These are phyloP conservation scores for Mohoua ochrocephala DNA, from an alignment of 2,113 vertebrate species.

Conservation along the genomic window DNA sequence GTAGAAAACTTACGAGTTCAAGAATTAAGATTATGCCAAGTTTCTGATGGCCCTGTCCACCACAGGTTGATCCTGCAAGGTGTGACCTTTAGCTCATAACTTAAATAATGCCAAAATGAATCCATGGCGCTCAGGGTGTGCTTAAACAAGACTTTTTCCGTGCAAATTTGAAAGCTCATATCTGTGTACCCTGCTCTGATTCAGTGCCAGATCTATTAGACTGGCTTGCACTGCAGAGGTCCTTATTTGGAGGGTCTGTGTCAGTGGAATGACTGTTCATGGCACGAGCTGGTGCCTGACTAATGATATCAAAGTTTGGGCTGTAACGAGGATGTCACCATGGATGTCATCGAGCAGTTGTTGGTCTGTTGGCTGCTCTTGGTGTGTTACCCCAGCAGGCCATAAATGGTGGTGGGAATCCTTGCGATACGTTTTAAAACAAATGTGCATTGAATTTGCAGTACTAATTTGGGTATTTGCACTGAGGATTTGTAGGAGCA, in stretches of 20 bases:
- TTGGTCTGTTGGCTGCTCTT: not conserved
- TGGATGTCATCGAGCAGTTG: not conserved
- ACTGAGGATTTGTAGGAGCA: slow-evolving; percentile 1
- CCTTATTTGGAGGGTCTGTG: slow-evolving; percentile 8
- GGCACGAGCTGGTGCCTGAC: not conserved
- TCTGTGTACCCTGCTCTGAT: not conserved
- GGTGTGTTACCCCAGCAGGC: not conserved
- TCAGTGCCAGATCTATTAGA: not conserved
- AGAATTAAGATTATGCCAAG: not conserved
- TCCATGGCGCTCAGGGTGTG: not conserved
- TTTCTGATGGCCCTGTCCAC: not conserved
- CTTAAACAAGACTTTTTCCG: not conserved
- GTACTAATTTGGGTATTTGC: slow-evolving; percentile 42
- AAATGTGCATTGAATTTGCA: slow-evolving; percentile 26
- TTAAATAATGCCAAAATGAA: not conserved
- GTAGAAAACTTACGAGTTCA: not conserved
- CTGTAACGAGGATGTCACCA: not conserved
- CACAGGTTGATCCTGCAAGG: not conserved
- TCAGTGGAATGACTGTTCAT: not conserved
- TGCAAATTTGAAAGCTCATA: not conserved
- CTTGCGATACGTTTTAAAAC: not conserved
- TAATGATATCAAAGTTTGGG: not conserved
- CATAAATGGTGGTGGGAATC: slow-evolving; percentile 4
- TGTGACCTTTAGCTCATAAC: not conserved
- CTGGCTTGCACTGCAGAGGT: not conserved